Evolutionary conservation across 2,797 vertebrate genomes (phyloP).

Genomic region (Sebastes diaconus): DNA sequence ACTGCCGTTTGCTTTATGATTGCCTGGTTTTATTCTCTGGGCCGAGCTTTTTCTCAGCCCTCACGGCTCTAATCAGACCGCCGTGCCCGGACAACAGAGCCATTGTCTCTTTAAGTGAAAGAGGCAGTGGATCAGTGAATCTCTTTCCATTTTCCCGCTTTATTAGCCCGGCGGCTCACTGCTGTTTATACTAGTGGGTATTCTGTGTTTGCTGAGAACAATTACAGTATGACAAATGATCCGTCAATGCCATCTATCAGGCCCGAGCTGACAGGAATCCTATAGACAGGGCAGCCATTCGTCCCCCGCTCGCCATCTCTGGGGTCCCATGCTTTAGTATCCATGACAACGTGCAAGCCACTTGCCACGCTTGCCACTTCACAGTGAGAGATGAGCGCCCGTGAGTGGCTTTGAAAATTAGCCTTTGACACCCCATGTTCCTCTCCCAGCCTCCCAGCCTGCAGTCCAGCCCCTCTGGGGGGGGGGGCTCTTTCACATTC

Average conservation of each 20-base stretch:
- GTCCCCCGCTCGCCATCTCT: slow-evolving; percentile 91
- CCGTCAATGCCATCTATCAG: slow-evolving; percentile 99
- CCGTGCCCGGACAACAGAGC: slow-evolving; percentile 75
- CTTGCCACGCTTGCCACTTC: slow-evolving; percentile 86
- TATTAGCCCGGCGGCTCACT: slow-evolving; percentile 93
- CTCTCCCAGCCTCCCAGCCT: slow-evolving; percentile 48
- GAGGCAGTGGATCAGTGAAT: slow-evolving; percentile 91
- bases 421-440: slow-evolving; percentile 81
- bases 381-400: slow-evolving; percentile 85
- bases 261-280: slow-evolving; percentile 97
- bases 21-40: slow-evolving; percentile 82
- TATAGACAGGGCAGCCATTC: slow-evolving; percentile 96
- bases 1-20: slow-evolving; percentile 85
- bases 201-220: slow-evolving; percentile 99
- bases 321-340: slow-evolving; percentile 95
- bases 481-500: slow-evolving; percentile 34
- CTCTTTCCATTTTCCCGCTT: slow-evolving; percentile 92
- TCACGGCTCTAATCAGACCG: slow-evolving; percentile 79
- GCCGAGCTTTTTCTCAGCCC: slow-evolving; percentile 69
- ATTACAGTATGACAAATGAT: slow-evolving; percentile 99
- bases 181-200: slow-evolving; percentile 99
- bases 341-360: slow-evolving; percentile 95
- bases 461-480: slow-evolving; percentile 52
- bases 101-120: slow-evolving; percentile 82
- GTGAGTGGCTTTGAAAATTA: slow-evolving; percentile 85